Base-by-base conservation (phyloP, 2,888 invertebrate genomes). In the Stenotaenia linearis region DNA sequence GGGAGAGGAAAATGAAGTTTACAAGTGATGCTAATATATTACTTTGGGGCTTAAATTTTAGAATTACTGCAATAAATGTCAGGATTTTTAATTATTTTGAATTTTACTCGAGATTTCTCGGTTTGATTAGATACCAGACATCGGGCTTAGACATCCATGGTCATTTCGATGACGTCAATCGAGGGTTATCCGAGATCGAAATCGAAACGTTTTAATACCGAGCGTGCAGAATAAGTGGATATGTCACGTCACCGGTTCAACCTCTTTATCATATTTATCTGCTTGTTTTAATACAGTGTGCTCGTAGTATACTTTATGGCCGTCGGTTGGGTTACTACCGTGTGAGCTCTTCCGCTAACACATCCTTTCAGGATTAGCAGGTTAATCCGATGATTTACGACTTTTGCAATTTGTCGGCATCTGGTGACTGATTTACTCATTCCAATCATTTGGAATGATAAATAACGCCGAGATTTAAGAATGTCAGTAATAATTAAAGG, bases 321-420 rank as follows among this genome's bases (percentile, higher is more conserved):
- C 25, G 23, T 69, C n/a, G 28, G 69, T 25, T 69, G n/a, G 12
- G 28, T 69, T 69, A 28, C 15, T 69, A 32, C 32, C 32, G 12
- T 69, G 69, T 69, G 69, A 69, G 69, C 69, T 69, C 69, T 69
- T 69, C 69, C 69, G 25, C 69, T 28, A 28, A 69, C 69, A 69
- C 28, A 69, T 69, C 69, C 69, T 69, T 28, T 25, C n/a, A 28
- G 69, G 69, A 69, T 69, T 69, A 69, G 28, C 28, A 69, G 69
- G 23, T 69, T 69, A 56, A 69, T 69, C 69, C 69, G 10, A 12
- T 28, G 69, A 69, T 69, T 69, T 69, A 69, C 25, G 28, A 12
- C 9, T 25, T 69, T 50, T 69, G 69, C 28, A 28, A 28, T 28
- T 6, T 69, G 69, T 12, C 28, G 23, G 10, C 23, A 3, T 25